Percentiles rank a stretch among this genome's conserved stretches.
phyloP scores from a whole-genome alignment of 2,888 invertebrate species.

The Venusia cambrica region DNA sequence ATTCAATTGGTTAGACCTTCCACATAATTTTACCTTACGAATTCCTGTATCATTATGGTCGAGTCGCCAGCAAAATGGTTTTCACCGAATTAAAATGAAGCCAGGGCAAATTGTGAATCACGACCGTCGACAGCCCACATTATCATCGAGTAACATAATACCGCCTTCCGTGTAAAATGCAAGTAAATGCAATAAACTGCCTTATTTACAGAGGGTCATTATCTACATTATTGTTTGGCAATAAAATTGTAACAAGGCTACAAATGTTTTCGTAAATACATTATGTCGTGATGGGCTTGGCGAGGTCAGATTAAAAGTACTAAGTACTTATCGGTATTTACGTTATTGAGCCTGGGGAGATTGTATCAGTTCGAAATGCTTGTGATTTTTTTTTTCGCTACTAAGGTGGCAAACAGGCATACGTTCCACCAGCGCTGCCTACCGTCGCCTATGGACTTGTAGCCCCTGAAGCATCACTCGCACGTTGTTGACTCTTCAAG shows the following conservation, averaged over 20 bases:
- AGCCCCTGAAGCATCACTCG: too few species aligned
- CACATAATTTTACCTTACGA: slow-evolving; percentile 11
- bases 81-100: slow-evolving; percentile 36
- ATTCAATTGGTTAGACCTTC: slow-evolving; percentile 19
- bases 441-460: too few species aligned
- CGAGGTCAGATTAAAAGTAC: slow-evolving; percentile 17
- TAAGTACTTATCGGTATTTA: slow-evolving; percentile 11
- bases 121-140: slow-evolving; percentile 52
- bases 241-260: slow-evolving; percentile 39
- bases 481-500: too few species aligned
- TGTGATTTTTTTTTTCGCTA: too few species aligned
- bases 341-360: slow-evolving; percentile 4
- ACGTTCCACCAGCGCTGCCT: too few species aligned
- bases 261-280: slow-evolving; percentile 27
- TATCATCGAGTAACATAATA: slow-evolving; percentile 55
- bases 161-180: slow-evolving; percentile 45
- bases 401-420: too few species aligned
- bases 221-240: slow-evolving; percentile 32
- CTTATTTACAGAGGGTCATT: slow-evolving; percentile 35
- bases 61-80: slow-evolving; percentile 20
- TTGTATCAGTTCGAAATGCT: slow-evolving; percentile 4
- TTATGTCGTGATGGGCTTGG: slow-evolving; percentile 23
- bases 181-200: slow-evolving; percentile 39
- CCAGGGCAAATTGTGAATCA: slow-evolving; percentile 54
- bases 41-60: slow-evolving; percentile 11